Base-by-base conservation (phyloP, 2,113 vertebrate genomes). In the Menidia beryllina region DNA sequence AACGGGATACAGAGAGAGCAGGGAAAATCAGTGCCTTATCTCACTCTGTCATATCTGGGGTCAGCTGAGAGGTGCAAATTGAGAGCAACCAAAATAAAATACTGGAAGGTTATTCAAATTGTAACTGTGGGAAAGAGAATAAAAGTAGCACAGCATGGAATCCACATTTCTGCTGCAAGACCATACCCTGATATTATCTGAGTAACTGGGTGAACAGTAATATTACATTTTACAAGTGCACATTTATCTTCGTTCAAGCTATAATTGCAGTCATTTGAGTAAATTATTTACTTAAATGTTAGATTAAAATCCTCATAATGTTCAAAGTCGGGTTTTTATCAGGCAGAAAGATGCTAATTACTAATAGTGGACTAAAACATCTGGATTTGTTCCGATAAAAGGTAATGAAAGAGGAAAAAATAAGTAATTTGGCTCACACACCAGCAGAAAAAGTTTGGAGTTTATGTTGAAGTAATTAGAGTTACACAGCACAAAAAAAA, bases 271-370 rank as follows among this genome's bases (percentile, higher is more conserved):
- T 66, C 30, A 60, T 81, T 76, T 53, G 61, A 53, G 87, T 91
- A 91, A 91, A 91, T 91, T 47, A 85, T 86, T 91, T 15, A 89
- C 72, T 50, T n/a, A 54, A 75, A 75, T 41, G 19, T 21, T 58
- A 52, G 20, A 73, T 75, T 60, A 85, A 51, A 61, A 70, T 72
- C 61, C 45, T 70, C 26, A 69, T 30, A 9, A 63, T 74, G 88
- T 84, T 88, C 87, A 93, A 92, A 81, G 86, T 63, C 74, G 71
- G 25, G 53, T 64, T 83, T 84, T 86, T 82, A 86, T 85, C 85
- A 81, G 79, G 77, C 50, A 65, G 54, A 38, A 69, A 62, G 62
- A 72, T 10, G 41, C 64, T 69, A 76, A 65, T 58, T 13, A 39
- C 27, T 55, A 56, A 57, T 43, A 82, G 47, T 53, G 50, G 49